Base-by-base conservation (phyloP, 2,888 invertebrate genomes). In the Euplexia lucipara region DNA sequence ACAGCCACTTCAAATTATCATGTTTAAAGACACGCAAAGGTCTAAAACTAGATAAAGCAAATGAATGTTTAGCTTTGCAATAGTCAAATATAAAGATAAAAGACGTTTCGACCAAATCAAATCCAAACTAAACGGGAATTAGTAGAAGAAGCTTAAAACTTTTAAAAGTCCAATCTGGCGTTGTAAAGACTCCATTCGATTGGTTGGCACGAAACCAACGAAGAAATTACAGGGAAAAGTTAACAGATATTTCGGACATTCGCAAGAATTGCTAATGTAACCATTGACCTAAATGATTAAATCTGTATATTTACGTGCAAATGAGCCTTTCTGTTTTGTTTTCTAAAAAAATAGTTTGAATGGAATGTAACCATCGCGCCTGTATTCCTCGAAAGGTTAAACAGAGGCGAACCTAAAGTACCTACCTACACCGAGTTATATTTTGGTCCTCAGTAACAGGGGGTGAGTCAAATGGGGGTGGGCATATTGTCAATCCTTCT, bases 201-300 rank as follows among this genome's bases (percentile, higher is more conserved):
- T 39, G 57, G 60, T 74, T 74, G 74, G 74, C 74, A 75, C 37
- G 16, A 75, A 61, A 74, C 76, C 65, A 75, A 74, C 71, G 42
- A 61, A 75, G 65, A 61, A 70, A 75, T 70, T 75, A 74, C 57
- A 45, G 42, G 52, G 39, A 22, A 57, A 57, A 61, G 30, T 75
- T 58, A 26, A 72, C 61, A 32, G 49, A 69, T 45, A 69, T 42
- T 67, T 48, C 16, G 75, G 47, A 72, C 70, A 44, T 54, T 62
- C 16, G 35, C n/a, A 30, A 14, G 70, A 75, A 72, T 62, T 69
- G 49, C 53, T 75, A 69, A 57, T 61, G 75, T 69, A 51, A 51
- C 44, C 61, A 51, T 37, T 72, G 75, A 69, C 70, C 75, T 26
- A 54, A 62, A 75, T 68, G n/a, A 68, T 61, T 49, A 22, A 39